Evolutionary conservation across 2,113 vertebrate species (phyloP), one percentile per base, ranked within the genome.

Genomic region (Marmota monax): DNA sequence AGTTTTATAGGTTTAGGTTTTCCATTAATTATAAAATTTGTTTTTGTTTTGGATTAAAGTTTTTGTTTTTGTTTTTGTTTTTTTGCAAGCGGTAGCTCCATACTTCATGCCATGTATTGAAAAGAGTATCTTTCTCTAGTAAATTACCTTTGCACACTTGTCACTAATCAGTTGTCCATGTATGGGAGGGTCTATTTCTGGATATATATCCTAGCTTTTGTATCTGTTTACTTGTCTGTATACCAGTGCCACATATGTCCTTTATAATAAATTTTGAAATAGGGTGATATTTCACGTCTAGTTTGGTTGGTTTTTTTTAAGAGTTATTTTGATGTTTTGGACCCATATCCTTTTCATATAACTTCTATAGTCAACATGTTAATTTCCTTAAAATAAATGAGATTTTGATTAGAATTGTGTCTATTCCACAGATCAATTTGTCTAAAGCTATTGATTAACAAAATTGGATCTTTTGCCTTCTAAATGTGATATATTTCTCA

Each of bases 1-100:
- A 82, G 48, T 45, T 78, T 94, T 42, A n/a, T 42, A 79, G 63
- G n/a, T 83, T 88, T 91, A 78, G n/a, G 22, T 56, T 77, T 96
- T 82, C 70, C 1, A 69, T 94, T 84, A 67, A 8, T 14, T 80
- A 22, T 90, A 23, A 37, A 12, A 1, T 27, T 42, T 29, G 7
- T n/a, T 69, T 73, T 85, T 56, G 29, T 51, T 90, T 84, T 39
- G 4, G 58, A 42, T 73, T 48, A 8, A 92, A 69, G 45, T 63
- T 94, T 12, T 67, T 48, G 65, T 69, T 84, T 58, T 83, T 42
- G 39, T 42, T 5, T 42, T 42, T 42, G 45, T 45, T 45, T 2
- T 58, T 58, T 58, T 22, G 16, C 48, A 85, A 78, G 25, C 12
- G 69, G 27, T 84, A 90, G 70, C 51, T 87, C 74, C 79, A 63